These are phyloP conservation scores for Hystrix cristata DNA, from an alignment of 2,113 vertebrate genomes.

Conservation along the genomic window DNA sequence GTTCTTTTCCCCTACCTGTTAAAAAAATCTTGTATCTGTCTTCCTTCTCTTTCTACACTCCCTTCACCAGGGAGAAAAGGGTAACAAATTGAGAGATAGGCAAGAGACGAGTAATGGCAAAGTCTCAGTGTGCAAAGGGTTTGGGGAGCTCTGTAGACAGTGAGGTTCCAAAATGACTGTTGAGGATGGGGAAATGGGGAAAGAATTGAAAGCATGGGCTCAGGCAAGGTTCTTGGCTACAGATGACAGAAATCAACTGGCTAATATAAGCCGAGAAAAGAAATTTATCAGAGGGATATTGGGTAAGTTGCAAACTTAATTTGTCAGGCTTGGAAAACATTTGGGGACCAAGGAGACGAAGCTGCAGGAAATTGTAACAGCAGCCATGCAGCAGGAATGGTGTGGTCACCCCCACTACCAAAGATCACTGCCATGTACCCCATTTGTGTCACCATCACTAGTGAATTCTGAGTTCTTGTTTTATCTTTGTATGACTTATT, in stretches of 20 bases:
- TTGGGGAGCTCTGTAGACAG: background rate
- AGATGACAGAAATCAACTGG: conserved; percentile 11
- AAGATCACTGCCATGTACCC: too few relatives aligned
- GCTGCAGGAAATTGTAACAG: background rate
- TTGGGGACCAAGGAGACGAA: background rate
- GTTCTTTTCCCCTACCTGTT: background rate
- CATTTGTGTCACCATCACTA: background rate
- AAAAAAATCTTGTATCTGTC: background rate
- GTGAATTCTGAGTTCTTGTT: background rate
- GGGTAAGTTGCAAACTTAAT: background rate
- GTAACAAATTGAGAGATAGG: background rate
- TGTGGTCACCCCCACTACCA: background rate
- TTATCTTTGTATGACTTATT: background rate
- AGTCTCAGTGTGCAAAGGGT: background rate
- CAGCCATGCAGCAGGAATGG: background rate
- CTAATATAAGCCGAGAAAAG: conserved; percentile 7
- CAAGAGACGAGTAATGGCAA: background rate
- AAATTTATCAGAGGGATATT: background rate
- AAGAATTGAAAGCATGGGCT: background rate
- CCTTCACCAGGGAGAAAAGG: background rate
- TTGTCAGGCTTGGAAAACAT: background rate
- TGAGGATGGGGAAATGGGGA: background rate
- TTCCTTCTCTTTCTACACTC: background rate
- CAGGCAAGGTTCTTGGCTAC: background rate
- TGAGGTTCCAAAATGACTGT: background rate